Conservation (phyloP, 1,140 invertebrate genomes). For the Acromyrmex charruanus region DNA sequence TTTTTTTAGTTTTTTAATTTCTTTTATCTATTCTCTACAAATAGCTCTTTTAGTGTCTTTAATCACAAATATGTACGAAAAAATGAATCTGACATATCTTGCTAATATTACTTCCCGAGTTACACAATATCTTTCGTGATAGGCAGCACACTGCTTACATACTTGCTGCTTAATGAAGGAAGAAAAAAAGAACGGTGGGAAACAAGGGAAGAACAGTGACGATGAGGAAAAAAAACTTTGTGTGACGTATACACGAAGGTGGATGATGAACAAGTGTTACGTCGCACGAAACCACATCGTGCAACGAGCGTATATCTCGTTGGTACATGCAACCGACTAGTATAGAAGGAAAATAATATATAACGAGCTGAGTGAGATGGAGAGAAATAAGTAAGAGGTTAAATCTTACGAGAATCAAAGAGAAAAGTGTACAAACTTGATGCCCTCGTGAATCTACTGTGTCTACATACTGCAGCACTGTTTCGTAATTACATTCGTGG, state of each 20-base stretch:
- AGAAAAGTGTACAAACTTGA: slow-evolving; percentile 74
- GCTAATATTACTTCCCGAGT: slow-evolving; percentile 40
- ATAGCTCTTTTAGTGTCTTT: slow-evolving; percentile 12
- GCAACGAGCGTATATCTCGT: slow-evolving; percentile 65
- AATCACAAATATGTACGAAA: slow-evolving; percentile 20
- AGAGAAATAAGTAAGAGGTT: slow-evolving; percentile 34
- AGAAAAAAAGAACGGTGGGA: slow-evolving; percentile 23
- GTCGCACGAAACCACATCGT: slow-evolving; percentile 67
- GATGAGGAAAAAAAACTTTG: slow-evolving; percentile 58
- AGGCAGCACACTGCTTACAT: slow-evolving; percentile 38
- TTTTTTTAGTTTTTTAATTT: slow-evolving; percentile 4
- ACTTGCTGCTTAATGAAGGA: slow-evolving; percentile 52
- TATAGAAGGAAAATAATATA: slow-evolving; percentile 65
- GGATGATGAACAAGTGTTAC: slow-evolving; percentile 71
- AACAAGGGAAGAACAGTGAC: slow-evolving; percentile 38
- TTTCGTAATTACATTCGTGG: slow-evolving; percentile 33
- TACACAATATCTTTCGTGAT: slow-evolving; percentile 53
- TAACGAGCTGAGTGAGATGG: slow-evolving; percentile 58
- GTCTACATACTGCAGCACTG: not conserved
- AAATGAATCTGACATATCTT: slow-evolving; percentile 26
- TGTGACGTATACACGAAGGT: slow-evolving; percentile 66
- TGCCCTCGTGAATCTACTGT: slow-evolving; percentile 6
- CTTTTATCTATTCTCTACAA: not conserved
- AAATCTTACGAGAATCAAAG: slow-evolving; percentile 65
- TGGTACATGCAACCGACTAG: slow-evolving; percentile 63